Evolutionary conservation across 2,888 invertebrate species (phyloP).

Genomic region (Agrotis clavis): DNA sequence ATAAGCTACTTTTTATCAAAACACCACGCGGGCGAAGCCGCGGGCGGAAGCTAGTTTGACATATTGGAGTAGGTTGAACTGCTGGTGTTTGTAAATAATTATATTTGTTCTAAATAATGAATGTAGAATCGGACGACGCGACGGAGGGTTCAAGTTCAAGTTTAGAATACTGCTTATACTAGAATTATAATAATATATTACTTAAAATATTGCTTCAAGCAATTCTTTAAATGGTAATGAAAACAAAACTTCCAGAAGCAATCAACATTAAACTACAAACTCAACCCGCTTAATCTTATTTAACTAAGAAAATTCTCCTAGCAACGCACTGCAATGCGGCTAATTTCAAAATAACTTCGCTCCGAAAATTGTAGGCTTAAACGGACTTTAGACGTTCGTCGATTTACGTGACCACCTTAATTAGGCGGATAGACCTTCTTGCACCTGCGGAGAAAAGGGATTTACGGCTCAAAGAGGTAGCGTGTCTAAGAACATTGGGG

Average conservation of each 20-base stretch:
- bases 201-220: constrained; percentile 1
- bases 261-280: constrained; percentile 50
- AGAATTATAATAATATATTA: no score
- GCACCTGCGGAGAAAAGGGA: constrained; percentile 81
- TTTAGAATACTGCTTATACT: no score
- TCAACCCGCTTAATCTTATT: constrained; percentile 45
- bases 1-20: no score
- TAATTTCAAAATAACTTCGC: constrained; percentile 70
- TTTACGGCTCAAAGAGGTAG: constrained; percentile 77
- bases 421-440: constrained; percentile 82
- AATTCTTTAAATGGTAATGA: constrained; percentile 14
- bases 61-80: no score
- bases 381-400: constrained; percentile 73
- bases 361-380: constrained; percentile 78
- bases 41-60: no score
- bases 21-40: no score
- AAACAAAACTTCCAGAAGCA: constrained; percentile 34
- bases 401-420: constrained; percentile 82
- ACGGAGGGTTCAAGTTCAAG: no score
- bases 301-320: constrained; percentile 45
- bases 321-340: constrained; percentile 72
- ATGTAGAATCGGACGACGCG: no score
- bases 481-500: constrained; percentile 63
- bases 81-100: no score
- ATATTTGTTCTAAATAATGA: no score